A percentile compares a stretch with the other conserved stretches of the same genome.
Evolutionary conservation across 2,888 invertebrate genomes (phyloP).

Genomic region (Tachina fera): DNA sequence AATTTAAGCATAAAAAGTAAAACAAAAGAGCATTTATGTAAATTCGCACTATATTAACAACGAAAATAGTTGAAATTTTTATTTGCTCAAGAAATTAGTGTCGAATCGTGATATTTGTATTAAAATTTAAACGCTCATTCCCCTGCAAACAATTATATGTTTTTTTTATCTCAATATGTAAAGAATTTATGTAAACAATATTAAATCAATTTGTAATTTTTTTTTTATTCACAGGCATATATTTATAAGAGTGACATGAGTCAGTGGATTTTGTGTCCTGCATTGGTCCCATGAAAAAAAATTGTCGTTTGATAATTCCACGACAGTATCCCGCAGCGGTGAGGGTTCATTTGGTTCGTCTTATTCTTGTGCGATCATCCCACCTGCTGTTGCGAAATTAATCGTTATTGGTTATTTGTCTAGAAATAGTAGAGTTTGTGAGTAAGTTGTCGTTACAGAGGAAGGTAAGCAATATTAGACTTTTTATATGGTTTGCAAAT

Average conservation of each 20-base stretch:
- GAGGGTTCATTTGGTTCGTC: constrained; percentile 38
- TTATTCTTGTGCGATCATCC: constrained; percentile 56
- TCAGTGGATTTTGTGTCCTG: background rate
- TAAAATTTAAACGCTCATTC: constrained; percentile 47
- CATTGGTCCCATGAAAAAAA: background rate
- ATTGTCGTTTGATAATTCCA: constrained; percentile 41
- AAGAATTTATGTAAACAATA: constrained; percentile 49
- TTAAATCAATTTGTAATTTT: constrained; percentile 62
- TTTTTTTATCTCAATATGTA: constrained; percentile 8
- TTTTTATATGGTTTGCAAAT: background rate
- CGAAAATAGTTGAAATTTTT: constrained; percentile 23
- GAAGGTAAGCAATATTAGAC: background rate
- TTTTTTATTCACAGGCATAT: constrained; percentile 33
- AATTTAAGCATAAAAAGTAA: background rate
- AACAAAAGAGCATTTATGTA: background rate
- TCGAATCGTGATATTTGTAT: constrained; percentile 51
- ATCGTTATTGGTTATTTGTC: constrained; percentile 73
- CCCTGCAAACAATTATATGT: background rate
- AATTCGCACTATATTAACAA: constrained; percentile 39
- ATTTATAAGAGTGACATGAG: constrained; percentile 9
- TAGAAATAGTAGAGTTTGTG: constrained; percentile 31
- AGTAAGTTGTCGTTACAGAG: background rate
- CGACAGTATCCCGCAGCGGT: constrained; percentile 56
- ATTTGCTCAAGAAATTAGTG: constrained; percentile 56
- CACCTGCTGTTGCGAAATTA: constrained; percentile 74